Evolutionary conservation across 2,888 invertebrate genomes (phyloP).

Genomic region (Drosophila meridionalis): DNA sequence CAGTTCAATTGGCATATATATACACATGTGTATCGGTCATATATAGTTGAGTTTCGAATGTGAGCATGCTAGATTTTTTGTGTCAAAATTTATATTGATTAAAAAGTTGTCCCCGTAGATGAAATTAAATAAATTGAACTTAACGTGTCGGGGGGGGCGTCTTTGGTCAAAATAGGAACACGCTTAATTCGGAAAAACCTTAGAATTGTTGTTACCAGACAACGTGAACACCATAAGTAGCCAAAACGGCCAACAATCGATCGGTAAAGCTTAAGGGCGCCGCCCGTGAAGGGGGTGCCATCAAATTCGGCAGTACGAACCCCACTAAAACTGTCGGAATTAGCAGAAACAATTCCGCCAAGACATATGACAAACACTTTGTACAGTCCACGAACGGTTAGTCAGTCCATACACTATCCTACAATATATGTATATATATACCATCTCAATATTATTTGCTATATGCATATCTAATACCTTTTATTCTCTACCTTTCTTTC

Average conservation of each 20-base stretch:
- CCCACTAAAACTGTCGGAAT: neutral
- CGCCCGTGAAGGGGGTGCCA: conserved; percentile 27
- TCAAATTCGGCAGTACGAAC: conserved; percentile 12
- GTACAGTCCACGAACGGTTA: conserved; percentile 50
- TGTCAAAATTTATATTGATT: conserved; percentile 34
- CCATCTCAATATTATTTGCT: neutral
- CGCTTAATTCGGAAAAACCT: conserved; percentile 15
- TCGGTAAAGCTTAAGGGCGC: conserved; percentile 32
- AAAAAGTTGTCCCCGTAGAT: conserved; percentile 14
- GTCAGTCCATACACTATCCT: conserved; percentile 11
- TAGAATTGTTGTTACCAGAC: neutral
- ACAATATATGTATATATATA: neutral
- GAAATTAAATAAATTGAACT: neutral
- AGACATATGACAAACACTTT: conserved; percentile 46
- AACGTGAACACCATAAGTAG: conserved; percentile 4
- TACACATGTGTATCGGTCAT: neutral
- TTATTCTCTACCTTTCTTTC: conserved; percentile 33
- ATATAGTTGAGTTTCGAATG: neutral
- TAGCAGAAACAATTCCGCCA: conserved; percentile 8
- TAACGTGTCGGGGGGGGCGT: conserved; percentile 6
- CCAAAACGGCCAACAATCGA: conserved; percentile 35
- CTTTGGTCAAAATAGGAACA: conserved; percentile 22
- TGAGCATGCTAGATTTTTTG: conserved; percentile 25
- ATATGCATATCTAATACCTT: neutral
- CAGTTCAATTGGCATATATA: neutral